These are phyloP conservation scores for Serripes groenlandicus DNA, from an alignment of 2,888 invertebrate genomes.

Conservation along the genomic window DNA sequence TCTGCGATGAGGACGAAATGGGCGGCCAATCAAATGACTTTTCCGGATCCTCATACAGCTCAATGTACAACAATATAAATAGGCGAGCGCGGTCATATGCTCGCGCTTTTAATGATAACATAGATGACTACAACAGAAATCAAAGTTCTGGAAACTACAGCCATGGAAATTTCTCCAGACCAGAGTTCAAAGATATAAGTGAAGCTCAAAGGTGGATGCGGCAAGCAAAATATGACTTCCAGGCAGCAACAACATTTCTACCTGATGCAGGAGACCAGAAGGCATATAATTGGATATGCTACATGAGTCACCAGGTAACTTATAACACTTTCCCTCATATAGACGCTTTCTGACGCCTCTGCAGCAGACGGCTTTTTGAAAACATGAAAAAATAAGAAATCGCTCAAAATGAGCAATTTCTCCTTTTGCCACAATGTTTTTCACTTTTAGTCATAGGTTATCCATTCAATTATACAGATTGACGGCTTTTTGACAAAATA, in stretches of 20 bases:
- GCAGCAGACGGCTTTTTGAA: no score
- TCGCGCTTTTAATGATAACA: constrained; percentile 31
- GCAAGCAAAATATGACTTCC: constrained; percentile 61
- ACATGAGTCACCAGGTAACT: constrained; percentile 67
- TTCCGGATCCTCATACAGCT: constrained; percentile 24
- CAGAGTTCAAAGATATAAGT: constrained; percentile 13
- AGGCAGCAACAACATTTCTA: constrained; percentile 36
- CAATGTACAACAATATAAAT: constrained; percentile 7
- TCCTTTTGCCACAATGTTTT: no score
- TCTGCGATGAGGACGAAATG: not conserved
- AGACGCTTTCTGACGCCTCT: no score
- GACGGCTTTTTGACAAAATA: no score
- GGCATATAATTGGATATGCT: constrained; percentile 69
- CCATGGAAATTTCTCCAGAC: constrained; percentile 1
- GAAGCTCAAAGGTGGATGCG: constrained; percentile 60
- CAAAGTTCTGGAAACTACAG: constrained; percentile 11
- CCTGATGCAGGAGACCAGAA: constrained; percentile 16
- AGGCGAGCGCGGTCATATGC: constrained; percentile 24
- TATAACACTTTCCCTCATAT: no score
- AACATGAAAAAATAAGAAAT: no score
- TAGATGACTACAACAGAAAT: constrained; percentile 33
- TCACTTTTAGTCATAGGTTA: no score
- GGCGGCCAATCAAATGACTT: not conserved
- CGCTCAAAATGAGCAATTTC: no score
- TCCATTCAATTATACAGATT: no score